These are phyloP conservation scores for Solen grandis DNA, from an alignment of 1,140 invertebrate species.

Conservation along the genomic window DNA sequence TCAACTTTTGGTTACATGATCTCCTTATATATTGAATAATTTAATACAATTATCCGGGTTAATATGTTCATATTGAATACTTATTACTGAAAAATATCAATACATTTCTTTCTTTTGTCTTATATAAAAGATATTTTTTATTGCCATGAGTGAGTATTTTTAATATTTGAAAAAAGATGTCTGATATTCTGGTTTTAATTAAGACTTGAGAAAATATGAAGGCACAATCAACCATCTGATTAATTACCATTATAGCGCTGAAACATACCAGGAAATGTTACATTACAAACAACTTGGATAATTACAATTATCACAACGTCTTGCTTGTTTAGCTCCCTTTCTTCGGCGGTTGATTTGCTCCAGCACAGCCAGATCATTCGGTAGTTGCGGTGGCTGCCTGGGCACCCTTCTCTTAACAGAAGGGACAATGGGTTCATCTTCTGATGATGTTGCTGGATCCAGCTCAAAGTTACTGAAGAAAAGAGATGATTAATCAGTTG, in stretches of 20 bases:
- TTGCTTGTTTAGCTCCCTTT: slow-evolving; percentile 46
- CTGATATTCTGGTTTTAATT: background rate
- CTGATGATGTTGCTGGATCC: slow-evolving; percentile 41
- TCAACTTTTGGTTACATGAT: too few species aligned
- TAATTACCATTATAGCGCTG: background rate
- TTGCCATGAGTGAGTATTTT: background rate
- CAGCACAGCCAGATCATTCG: slow-evolving; percentile 6
- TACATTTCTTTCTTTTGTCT: background rate
- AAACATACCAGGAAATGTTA: background rate
- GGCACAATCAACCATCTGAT: background rate
- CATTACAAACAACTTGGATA: background rate
- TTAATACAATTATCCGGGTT: too few species aligned
- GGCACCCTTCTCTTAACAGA: background rate
- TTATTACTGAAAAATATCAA: too few species aligned
- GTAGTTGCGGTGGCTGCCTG: background rate
- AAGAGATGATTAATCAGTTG: background rate
- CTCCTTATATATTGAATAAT: too few species aligned
- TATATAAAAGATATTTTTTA: background rate
- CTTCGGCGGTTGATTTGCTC: slow-evolving; percentile 32
- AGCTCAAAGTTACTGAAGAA: slow-evolving; percentile 9
- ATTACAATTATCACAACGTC: slow-evolving; percentile 56
- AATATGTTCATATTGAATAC: too few species aligned
- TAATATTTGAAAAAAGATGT: background rate
- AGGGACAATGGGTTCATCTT: slow-evolving; percentile 33
- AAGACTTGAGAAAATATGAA: too few species aligned